Evolutionary conservation across 2,797 vertebrate genomes (phyloP), one percentile per base, ranked within the genome.

Genomic region (Rallus crepitans): DNA sequence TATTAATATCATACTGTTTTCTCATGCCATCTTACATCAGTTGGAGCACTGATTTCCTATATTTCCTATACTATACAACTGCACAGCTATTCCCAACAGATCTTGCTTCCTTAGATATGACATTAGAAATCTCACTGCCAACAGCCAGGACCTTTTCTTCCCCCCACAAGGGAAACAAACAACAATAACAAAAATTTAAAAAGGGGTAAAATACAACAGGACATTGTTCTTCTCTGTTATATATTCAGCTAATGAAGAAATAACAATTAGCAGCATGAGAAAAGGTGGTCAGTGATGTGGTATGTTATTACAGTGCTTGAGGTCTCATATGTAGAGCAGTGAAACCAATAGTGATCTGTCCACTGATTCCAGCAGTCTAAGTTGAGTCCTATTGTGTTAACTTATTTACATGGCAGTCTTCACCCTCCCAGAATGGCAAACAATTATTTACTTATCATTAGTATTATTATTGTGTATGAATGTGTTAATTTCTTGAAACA

Each of bases 141-240:
- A 39, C 14, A 86, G 33, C 4, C 21, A 63, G 10, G 2, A 21
- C 8, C 59, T 73, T 66, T 23, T 50, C 63, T 73, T 14, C 17
- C 27, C 27, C 52, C 7, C 25, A 77, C 25, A 77, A 52, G 24
- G 6, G 12, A 45, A 24, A 69, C 70, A 6, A 73, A 40, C 7
- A 42, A 28, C 27, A 61, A 25, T 0, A 2, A 12, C 3, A 12
- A 63, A 42, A 3, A 6, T 8, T 42, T 3, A 45, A n/a, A 35
- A 90, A 68, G 9, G 2, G 20, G 30, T 48, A 21, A 11, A 57
- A 33, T 15, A 21, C 18, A 72, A 35, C 4, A 20, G 3, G 1
- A n/a, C 69, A 4, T 27, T 72, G 3, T 17, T 50, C 19, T 31
- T 66, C 35, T 60, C 60, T 52, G 8, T 42, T 52, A 84, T 66